Percentiles rank a stretch among this genome's conserved stretches.
These are phyloP conservation scores for Phyllostomus hastatus DNA, from an alignment of 2,113 vertebrate species.

Conservation along the genomic window DNA sequence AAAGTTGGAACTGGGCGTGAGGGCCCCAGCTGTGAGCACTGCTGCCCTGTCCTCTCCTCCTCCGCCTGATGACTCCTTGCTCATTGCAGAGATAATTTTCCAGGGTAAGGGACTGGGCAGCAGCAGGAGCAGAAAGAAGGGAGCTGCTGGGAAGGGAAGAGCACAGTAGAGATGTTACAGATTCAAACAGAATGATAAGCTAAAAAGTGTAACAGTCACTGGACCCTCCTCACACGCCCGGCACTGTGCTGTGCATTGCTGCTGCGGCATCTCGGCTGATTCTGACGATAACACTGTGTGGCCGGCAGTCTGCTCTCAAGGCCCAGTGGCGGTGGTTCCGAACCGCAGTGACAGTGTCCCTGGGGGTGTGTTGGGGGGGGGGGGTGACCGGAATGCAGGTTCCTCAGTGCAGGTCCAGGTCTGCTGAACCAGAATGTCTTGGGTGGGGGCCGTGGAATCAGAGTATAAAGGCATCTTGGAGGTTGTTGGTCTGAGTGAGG, in stretches of 20 bases:
- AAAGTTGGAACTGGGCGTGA: background rate
- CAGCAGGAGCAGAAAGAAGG: background rate
- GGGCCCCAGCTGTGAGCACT: slow-evolving; percentile 8
- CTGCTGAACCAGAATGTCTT: background rate
- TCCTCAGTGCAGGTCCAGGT: background rate
- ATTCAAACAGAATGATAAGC: background rate
- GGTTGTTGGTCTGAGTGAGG: background rate
- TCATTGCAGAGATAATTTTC: background rate
- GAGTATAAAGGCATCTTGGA: background rate
- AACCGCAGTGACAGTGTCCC: background rate
- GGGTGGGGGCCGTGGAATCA: background rate
- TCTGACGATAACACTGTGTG: background rate
- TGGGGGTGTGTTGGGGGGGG: fast-evolving
- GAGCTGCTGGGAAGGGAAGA: background rate
- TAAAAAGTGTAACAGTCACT: fast-evolving
- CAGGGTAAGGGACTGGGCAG: background rate
- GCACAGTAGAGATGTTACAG: background rate
- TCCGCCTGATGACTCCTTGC: background rate
- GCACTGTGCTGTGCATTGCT: fast-evolving
- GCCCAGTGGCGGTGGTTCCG: background rate
- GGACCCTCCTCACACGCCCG: background rate
- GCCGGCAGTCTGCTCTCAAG: background rate
- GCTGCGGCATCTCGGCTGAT: background rate
- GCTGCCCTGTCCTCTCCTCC: background rate
- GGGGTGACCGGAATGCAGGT: background rate